Evolutionary conservation across 1,140 invertebrate species (phyloP).

Genomic region (Aricia agestis): DNA sequence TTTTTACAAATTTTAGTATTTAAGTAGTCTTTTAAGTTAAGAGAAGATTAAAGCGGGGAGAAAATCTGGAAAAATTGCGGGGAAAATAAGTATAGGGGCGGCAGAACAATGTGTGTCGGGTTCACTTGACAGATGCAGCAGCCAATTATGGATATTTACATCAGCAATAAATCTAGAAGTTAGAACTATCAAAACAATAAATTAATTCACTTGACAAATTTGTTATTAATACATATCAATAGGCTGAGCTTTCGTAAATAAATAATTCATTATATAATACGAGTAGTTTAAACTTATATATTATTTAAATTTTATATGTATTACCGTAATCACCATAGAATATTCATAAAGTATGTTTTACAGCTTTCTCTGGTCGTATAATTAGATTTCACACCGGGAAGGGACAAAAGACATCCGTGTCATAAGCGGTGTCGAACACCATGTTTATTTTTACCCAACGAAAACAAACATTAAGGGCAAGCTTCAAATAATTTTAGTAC

Average conservation of each 20-base stretch:
- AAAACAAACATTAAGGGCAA: conserved; percentile 42
- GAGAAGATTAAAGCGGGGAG: too few relatives aligned
- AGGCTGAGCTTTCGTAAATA: not conserved
- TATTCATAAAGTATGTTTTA: not conserved
- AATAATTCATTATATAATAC: too few relatives aligned
- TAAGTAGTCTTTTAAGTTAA: not conserved
- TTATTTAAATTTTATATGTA: not conserved
- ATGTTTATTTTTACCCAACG: conserved; percentile 48
- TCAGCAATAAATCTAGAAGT: not conserved
- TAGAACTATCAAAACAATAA: not conserved
- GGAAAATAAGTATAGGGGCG: too few relatives aligned
- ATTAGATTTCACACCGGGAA: conserved; percentile 7
- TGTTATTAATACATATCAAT: not conserved
- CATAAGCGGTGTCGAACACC: conserved; percentile 37
- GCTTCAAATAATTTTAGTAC: not conserved
- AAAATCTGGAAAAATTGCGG: too few relatives aligned
- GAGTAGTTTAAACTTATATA: not conserved
- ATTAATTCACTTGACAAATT: too few relatives aligned
- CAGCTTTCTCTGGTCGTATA: not conserved
- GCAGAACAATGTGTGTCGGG: too few relatives aligned
- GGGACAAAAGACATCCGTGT: conserved; percentile 36
- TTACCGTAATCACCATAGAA: not conserved
- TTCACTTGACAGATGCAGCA: too few relatives aligned
- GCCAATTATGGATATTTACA: too few relatives aligned
- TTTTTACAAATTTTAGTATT: too few relatives aligned